Evolutionary conservation across 2,797 vertebrate genomes (phyloP).

Genomic region (Gymnothorax reevesii): DNA sequence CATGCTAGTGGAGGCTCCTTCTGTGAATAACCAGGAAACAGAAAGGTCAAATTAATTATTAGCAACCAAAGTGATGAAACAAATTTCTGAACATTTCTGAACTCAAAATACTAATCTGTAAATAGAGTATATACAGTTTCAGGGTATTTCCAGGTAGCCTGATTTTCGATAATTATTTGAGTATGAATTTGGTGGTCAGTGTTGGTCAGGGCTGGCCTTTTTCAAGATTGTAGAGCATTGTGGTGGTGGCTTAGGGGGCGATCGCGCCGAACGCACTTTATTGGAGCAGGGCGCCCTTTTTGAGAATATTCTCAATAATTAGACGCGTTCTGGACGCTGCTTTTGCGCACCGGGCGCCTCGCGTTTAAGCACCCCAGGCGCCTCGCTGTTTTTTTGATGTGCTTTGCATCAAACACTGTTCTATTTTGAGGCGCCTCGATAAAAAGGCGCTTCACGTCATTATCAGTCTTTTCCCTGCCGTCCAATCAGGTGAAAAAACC

Average conservation of each 20-base stretch:
- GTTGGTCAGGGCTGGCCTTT: neutral
- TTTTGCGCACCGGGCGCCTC: too few relatives aligned
- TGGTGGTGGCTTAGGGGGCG: neutral
- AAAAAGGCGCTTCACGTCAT: too few relatives aligned
- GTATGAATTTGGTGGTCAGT: neutral
- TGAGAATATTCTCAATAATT: too few relatives aligned
- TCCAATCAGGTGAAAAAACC: too few relatives aligned
- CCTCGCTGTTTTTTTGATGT: too few relatives aligned
- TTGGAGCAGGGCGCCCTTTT: too few relatives aligned
- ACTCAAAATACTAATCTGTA: neutral
- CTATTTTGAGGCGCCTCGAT: too few relatives aligned
- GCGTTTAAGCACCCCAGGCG: too few relatives aligned
- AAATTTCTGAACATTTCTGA: neutral
- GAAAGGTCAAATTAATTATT: neutral
- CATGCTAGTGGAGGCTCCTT: neutral
- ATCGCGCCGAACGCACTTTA: too few relatives aligned
- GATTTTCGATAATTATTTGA: neutral
- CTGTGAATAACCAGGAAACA: neutral
- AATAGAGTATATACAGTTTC: neutral
- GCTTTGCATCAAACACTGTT: too few relatives aligned
- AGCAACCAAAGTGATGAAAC: neutral
- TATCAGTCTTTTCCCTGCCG: too few relatives aligned
- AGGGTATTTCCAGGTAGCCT: neutral
- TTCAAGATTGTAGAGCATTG: neutral
- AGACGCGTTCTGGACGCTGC: too few relatives aligned